Evolutionary conservation across 2,888 invertebrate genomes (phyloP).

Genomic region (Mythimna vitellina): DNA sequence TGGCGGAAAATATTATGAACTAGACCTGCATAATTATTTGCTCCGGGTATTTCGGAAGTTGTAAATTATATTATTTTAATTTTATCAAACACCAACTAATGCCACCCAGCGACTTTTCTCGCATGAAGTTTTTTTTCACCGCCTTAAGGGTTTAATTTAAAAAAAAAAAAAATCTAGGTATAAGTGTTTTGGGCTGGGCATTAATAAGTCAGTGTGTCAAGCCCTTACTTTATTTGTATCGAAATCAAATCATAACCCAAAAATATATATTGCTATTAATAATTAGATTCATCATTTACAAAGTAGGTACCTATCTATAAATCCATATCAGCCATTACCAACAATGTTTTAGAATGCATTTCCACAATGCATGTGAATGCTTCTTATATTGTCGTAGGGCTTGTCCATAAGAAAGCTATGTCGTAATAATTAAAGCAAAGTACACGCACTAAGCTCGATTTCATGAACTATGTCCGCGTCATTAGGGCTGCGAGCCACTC

Average conservation of each 20-base stretch:
- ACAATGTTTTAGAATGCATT: conserved; percentile 14
- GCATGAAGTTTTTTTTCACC: background rate
- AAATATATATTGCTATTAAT: background rate
- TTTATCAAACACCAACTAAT: background rate
- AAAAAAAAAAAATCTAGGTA: too few species aligned
- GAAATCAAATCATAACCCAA: background rate
- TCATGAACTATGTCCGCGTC: conserved; percentile 83
- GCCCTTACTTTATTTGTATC: background rate
- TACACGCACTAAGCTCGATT: conserved; percentile 72
- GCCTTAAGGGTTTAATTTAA: too few species aligned
- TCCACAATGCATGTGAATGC: conserved; percentile 16
- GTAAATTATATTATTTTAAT: background rate
- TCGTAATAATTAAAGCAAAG: conserved; percentile 71
- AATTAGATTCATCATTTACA: background rate
- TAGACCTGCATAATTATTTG: conserved; percentile 20
- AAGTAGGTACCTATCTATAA: background rate
- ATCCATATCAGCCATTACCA: conserved; percentile 5
- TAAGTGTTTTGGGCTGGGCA: too few species aligned
- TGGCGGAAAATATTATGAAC: conserved; percentile 43
- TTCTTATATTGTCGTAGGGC: conserved; percentile 38
- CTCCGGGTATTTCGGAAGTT: conserved; percentile 27
- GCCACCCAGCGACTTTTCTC: background rate
- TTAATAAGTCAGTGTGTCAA: too few species aligned
- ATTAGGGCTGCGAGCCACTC: conserved; percentile 82
- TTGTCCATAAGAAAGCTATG: conserved; percentile 65